Base-by-base conservation (phyloP, 2,797 vertebrate species). In the Pogonophryne albipinna region DNA sequence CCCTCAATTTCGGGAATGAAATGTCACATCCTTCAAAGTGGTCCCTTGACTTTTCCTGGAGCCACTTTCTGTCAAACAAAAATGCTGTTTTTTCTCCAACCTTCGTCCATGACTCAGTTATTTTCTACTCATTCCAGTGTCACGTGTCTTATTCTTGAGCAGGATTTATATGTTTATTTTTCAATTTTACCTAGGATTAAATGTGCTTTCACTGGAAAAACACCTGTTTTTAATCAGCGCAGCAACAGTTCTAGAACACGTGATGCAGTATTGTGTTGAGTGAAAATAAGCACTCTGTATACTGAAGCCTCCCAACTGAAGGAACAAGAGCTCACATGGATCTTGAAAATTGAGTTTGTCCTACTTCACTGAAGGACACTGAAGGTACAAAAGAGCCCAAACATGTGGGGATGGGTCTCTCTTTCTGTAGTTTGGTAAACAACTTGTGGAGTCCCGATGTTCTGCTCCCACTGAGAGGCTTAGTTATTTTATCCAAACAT, bases 21-120 rank as follows among this genome's bases (percentile, higher is more conserved):
- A 87, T 87, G 83, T 87, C 87, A 87, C 67, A 66, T 83, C 75
- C 81, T 51, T 79, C 27, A 75, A 61, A 77, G 63, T 60, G 75
- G 63, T 72, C 62, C 66, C 58, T 58, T 76, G 85, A 85, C 77
- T 72, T 77, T 85, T 71, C 45, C 74, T 27, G 34, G 47, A 78
- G 49, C 44, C 71, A 60, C 75, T 68, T 13, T 75, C 50, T 20
- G 16, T 6, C n/a, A 13, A 17, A 38, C 55, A 42, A 84, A 65
- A 79, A 47, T 68, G 41, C 50, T 20, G 27, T 27, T 27, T 27
- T 27, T 69, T 53, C 73, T 46, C 47, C 31, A 2, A 19, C 50
- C 52, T 49, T 63, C n/a, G 19, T 56, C 52, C 59, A 41, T 45
- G 38, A 6, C 20, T 70, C 71, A 16, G 66, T 55, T 44, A 15